Evolutionary conservation across 2,113 vertebrate genomes (phyloP).

Genomic region (Bos taurus): DNA sequence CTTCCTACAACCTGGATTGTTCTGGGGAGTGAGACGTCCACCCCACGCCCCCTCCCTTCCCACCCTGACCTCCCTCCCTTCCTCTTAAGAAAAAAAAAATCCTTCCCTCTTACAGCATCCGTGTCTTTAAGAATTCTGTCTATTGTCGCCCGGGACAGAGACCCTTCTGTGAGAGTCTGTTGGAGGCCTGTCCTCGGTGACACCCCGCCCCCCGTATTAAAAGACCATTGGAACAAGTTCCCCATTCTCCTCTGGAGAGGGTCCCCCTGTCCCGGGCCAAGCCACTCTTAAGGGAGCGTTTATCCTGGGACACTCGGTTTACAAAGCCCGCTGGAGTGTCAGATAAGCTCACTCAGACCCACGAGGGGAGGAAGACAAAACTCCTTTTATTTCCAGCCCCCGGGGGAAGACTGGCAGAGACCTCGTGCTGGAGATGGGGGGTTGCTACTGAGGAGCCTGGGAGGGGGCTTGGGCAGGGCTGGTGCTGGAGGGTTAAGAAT

Average conservation of each 20-base stretch:
- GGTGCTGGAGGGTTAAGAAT: not conserved
- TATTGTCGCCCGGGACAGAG: conserved; percentile 90
- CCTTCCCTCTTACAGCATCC: conserved; percentile 77
- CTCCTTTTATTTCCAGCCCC: conserved; percentile 92
- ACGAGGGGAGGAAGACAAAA: conserved; percentile 86
- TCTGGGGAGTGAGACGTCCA: not conserved
- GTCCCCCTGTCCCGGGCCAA: conserved; percentile 94
- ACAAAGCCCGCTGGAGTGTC: conserved; percentile 94
- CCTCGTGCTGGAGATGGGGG: conserved; percentile 83
- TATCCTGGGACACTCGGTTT: conserved; percentile 91
- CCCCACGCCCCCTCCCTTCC: not conserved
- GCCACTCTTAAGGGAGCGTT: conserved; percentile 94
- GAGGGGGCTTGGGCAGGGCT: not conserved
- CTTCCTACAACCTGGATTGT: conserved; percentile 28
- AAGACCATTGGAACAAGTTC: conserved; percentile 92
- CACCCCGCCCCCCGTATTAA: conserved; percentile 84
- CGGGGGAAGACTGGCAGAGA: conserved; percentile 88
- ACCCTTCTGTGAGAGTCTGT: conserved; percentile 86
- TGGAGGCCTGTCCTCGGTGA: conserved; percentile 71
- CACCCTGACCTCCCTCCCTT: not conserved
- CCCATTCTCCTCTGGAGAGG: conserved; percentile 97
- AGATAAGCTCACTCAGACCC: conserved; percentile 92
- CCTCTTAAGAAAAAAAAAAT: conserved; percentile 57
- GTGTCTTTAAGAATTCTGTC: conserved; percentile 84
- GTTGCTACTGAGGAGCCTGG: conserved; percentile 74